Conservation (phyloP, 2,113 vertebrate genomes). For the Dasyprocta punctata region DNA sequence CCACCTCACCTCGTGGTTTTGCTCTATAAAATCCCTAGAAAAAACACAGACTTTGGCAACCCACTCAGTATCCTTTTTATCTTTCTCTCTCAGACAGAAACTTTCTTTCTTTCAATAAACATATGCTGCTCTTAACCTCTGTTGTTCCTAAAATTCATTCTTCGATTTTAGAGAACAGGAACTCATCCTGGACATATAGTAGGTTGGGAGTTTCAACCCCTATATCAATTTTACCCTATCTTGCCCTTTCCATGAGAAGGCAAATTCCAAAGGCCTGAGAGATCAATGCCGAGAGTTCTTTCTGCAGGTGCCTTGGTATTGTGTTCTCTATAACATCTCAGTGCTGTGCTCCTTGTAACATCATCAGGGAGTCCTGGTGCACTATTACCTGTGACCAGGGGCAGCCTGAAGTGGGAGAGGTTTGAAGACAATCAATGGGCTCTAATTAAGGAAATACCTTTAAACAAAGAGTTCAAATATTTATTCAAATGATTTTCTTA, state of each 20-base stretch:
- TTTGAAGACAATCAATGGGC: background rate
- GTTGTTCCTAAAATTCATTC: too few relatives aligned
- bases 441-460: background rate
- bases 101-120: too few relatives aligned
- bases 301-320: background rate
- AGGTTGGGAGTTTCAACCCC: too few relatives aligned
- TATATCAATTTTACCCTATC: background rate
- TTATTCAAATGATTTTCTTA: conserved; percentile 4
- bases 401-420: background rate
- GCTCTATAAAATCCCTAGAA: too few relatives aligned
- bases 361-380: background rate
- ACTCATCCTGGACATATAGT: too few relatives aligned
- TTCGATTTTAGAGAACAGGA: too few relatives aligned
- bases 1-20: too few relatives aligned
- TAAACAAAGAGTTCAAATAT: background rate
- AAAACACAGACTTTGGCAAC: too few relatives aligned
- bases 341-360: background rate
- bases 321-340: background rate
- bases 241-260: background rate
- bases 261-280: background rate
- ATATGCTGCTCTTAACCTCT: too few relatives aligned
- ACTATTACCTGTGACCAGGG: background rate
- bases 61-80: too few relatives aligned
- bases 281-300: background rate
- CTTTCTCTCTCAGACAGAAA: too few relatives aligned